These are phyloP conservation scores for Drosophila quinaria DNA, from an alignment of 2,888 invertebrate species.

Conservation along the genomic window DNA sequence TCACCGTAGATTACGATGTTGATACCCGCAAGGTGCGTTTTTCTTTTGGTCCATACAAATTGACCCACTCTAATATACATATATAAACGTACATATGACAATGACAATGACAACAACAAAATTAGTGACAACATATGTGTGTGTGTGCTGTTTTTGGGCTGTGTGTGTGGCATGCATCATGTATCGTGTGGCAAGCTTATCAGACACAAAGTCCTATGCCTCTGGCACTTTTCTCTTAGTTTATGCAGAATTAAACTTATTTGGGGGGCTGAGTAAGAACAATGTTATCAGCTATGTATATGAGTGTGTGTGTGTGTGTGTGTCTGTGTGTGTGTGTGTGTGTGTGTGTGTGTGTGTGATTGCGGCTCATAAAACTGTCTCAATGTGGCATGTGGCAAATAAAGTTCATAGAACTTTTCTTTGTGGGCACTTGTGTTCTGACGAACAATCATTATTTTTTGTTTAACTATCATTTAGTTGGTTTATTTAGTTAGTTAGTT, in stretches of 20 bases:
- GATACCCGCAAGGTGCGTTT: no score
- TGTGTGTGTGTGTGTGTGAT: no score
- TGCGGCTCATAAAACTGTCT: constrained; percentile 35
- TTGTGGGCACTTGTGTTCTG: constrained; percentile 2
- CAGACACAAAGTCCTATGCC: constrained; percentile 4
- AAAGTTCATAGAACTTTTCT: constrained; percentile 56
- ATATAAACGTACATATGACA: not conserved
- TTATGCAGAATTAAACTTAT: constrained; percentile 9
- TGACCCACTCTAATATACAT: no score
- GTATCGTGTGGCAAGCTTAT: constrained; percentile 21
- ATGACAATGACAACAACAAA: constrained; percentile 41
- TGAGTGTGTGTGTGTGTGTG: constrained; percentile 6
- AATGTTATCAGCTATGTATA: constrained; percentile 10
- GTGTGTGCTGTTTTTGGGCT: constrained; percentile 3
- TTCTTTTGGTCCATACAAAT: no score
- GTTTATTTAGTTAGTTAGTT: constrained; percentile 28
- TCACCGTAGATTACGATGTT: no score
- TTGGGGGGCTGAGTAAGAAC: not conserved
- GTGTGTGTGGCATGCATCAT: constrained; percentile 20
- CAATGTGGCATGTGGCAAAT: constrained; percentile 33
- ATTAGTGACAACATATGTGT: constrained; percentile 43
- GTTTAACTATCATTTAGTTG: constrained; percentile 29
- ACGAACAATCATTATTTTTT: constrained; percentile 2
- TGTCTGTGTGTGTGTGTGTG: constrained; percentile 25
- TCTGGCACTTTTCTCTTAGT: constrained; percentile 2